phyloP scores from a whole-genome alignment of 1,140 invertebrate genomes.

The Orius insidiosus region DNA sequence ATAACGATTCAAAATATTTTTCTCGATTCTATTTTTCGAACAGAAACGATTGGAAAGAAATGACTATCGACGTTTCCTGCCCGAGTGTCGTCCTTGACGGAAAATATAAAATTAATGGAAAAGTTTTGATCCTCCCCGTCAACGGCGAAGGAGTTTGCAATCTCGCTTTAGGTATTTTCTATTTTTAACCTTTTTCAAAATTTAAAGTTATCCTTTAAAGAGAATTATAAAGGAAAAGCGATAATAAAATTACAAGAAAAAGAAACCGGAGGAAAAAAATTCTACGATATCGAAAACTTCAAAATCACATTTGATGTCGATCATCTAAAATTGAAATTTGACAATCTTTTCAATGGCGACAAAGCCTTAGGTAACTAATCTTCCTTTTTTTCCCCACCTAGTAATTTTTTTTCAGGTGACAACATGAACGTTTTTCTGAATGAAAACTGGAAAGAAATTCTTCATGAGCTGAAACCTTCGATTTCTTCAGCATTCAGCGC shows the following conservation, averaged over 20 bases:
- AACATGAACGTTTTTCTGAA: conserved; percentile 35
- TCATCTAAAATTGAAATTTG: conserved; percentile 33
- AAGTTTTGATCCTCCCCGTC: conserved; percentile 22
- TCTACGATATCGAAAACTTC: not conserved
- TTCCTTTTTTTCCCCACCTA: too few species aligned
- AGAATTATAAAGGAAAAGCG: not conserved
- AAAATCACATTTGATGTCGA: conserved; percentile 25
- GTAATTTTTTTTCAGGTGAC: conserved; percentile 20
- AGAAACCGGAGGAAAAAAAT: not conserved
- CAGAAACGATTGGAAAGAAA: conserved; percentile 8
- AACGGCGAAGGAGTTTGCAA: conserved; percentile 19
- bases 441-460: conserved; percentile 34
- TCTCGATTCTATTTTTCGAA: too few species aligned
- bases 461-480: conserved; percentile 28
- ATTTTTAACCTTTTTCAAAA: too few species aligned
- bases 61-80: not conserved
- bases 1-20: not conserved
- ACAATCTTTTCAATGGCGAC: conserved; percentile 37
- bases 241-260: not conserved
- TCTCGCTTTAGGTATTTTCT: conserved; percentile 18
- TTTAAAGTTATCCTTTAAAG: not conserved
- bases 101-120: conserved; percentile 20
- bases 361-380: conserved; percentile 32
- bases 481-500: conserved; percentile 30
- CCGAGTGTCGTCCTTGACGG: conserved; percentile 10